Percentiles rank a stretch among this genome's conserved stretches.
Evolutionary conservation across 2,888 invertebrate species (phyloP).

Genomic region (Listrodromus nycthemerus): DNA sequence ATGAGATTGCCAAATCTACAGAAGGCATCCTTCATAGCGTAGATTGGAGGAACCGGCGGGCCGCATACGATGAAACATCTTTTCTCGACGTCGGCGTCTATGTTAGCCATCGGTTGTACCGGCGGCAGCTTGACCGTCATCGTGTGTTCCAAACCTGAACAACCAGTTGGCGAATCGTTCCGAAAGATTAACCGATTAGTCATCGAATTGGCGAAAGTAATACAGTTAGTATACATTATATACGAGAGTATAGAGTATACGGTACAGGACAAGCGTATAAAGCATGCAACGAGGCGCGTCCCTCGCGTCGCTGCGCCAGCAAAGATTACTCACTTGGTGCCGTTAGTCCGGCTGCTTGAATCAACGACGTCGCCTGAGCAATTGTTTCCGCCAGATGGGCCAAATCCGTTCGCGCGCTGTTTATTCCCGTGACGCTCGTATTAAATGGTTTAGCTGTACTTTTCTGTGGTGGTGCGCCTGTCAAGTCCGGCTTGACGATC

Average conservation of each 20-base stretch:
- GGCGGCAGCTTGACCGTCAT: slow-evolving; percentile 90
- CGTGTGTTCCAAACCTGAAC: slow-evolving; percentile 76
- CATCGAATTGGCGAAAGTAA: slow-evolving; percentile 15
- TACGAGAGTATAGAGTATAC: not conserved
- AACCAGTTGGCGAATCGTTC: slow-evolving; percentile 55
- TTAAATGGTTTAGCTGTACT: slow-evolving; percentile 77
- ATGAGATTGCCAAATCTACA: slow-evolving; percentile 96
- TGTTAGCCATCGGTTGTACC: slow-evolving; percentile 88
- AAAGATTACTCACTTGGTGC: slow-evolving; percentile 79
- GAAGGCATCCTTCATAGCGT: slow-evolving; percentile 94
- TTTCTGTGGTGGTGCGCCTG: slow-evolving; percentile 77
- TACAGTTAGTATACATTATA: no score
- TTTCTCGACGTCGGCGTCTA: slow-evolving; percentile 89
- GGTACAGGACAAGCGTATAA: not conserved
- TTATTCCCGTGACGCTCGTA: slow-evolving; percentile 75
- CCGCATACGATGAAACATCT: slow-evolving; percentile 85
- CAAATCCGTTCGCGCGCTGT: slow-evolving; percentile 86
- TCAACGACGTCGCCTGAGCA: slow-evolving; percentile 91
- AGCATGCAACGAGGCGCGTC: slow-evolving; percentile 5
- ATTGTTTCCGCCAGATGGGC: slow-evolving; percentile 90
- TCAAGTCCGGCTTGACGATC: slow-evolving; percentile 89
- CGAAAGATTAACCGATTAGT: slow-evolving; percentile 52
- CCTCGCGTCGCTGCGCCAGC: not conserved
- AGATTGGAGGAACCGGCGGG: slow-evolving; percentile 89
- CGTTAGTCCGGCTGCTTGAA: slow-evolving; percentile 87